Base-by-base conservation (phyloP, 2,888 invertebrate genomes). In the Hyposoter dolosus region DNA sequence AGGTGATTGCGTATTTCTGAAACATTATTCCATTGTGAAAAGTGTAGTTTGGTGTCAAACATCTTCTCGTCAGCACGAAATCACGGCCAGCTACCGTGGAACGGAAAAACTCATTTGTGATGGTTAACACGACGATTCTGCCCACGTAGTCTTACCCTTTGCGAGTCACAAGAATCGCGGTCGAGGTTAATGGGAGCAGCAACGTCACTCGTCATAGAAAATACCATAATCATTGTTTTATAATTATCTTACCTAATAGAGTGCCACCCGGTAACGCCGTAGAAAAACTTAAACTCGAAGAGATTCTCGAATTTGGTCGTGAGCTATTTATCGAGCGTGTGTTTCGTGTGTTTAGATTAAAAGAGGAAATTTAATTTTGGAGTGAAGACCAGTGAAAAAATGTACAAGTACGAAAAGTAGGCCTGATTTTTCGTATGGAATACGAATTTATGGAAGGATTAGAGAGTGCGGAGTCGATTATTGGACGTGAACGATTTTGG, bases 241-340 rank as follows among this genome's bases (percentile, higher is more conserved):
- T 28, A 28, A 28, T 43, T 15, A 19, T 69, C 32, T 88, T 90
- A 87, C 89, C 90, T 90, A 40, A 40, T 40, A 90, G 92, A 92
- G 92, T 88, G 92, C 90, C 92, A 91, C 89, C 90, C 56, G 76
- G 75, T 66, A 45, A 47, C 60, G 76, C 75, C 74, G 63, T 69
- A 9, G 63, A 69, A 69, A 32, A 68, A 69, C 63, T 63, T 28
- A n/a, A 12, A 56, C 5, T 28, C 23, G 71, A 68, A 19, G 9
- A 19, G 50, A 19, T 47, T 63, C n/a, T 69, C 7, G 12, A 45
- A 45, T 69, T 40, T 23, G 1, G 53, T 45, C 12, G 5, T 40
- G 53, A 28, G 15, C 17, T 47, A n/a, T 71, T n/a, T n/a, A 15
- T 56, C 23, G 56, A 56, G 28, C 17, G 15, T 47, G 50, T 15